A percentile compares a stretch with the other conserved stretches of the same genome.
Evolutionary conservation across 2,113 vertebrate genomes (phyloP).

Genomic region (Myanophis thanlyinensis): DNA sequence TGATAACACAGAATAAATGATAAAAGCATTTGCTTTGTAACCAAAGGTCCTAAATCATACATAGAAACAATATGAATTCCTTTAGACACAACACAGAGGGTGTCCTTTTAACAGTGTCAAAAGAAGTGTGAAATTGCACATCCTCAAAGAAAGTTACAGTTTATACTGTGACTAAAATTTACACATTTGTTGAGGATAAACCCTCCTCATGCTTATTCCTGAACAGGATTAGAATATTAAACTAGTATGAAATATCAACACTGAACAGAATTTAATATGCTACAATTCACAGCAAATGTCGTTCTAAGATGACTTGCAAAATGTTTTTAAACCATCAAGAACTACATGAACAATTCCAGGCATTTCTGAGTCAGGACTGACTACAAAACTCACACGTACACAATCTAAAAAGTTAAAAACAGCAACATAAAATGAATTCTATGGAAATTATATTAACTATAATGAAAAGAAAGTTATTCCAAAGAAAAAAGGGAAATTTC

Average conservation of each 20-base stretch:
- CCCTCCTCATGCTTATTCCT: background rate
- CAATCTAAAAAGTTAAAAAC: background rate
- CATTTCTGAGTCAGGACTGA: background rate
- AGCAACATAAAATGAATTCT: background rate
- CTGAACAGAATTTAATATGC: background rate
- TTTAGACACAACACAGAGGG: constrained; percentile 33
- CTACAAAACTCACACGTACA: background rate
- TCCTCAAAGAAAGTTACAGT: constrained; percentile 42
- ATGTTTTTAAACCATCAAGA: background rate
- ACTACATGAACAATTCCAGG: background rate
- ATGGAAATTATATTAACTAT: background rate
- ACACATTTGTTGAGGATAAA: background rate
- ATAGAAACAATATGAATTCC: constrained; percentile 47
- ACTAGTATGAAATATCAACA: background rate
- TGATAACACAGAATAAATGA: constrained; percentile 16
- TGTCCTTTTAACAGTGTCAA: constrained; percentile 41
- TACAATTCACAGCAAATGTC: background rate
- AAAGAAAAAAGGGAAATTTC: background rate
- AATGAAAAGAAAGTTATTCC: background rate
- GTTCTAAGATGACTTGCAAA: background rate
- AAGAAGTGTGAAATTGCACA: constrained; percentile 54
- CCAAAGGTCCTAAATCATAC: constrained; percentile 24
- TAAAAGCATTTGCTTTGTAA: constrained; percentile 39
- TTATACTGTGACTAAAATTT: constrained; percentile 30
- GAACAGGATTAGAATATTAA: background rate